These are phyloP conservation scores for Meloidogyne chitwoodi DNA, from an alignment of 1,140 invertebrate species.

Conservation along the genomic window DNA sequence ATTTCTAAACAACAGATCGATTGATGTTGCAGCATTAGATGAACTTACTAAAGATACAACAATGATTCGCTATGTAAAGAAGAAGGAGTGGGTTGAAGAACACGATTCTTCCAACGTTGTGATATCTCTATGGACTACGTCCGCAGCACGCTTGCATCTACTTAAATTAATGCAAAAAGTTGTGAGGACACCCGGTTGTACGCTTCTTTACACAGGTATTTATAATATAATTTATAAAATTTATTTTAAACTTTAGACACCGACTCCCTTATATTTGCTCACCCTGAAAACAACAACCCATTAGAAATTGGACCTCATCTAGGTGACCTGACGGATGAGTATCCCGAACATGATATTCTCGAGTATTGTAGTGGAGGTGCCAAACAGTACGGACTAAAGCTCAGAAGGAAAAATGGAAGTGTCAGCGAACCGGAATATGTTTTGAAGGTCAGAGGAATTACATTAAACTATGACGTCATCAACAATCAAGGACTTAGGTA, in stretches of 20 bases:
- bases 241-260: background rate
- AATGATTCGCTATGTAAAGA: background rate
- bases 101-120: background rate
- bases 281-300: background rate
- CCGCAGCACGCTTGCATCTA: background rate
- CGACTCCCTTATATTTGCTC: background rate
- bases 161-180: constrained; percentile 6
- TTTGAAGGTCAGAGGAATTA: background rate
- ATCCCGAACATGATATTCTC: background rate
- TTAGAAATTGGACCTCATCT: background rate
- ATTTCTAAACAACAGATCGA: background rate
- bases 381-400: background rate
- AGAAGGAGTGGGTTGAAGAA: constrained; percentile 2
- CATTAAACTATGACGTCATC: background rate
- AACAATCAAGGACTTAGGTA: background rate
- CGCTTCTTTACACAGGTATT: background rate
- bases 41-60: background rate
- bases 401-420: background rate
- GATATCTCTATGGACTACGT: constrained; percentile 3
- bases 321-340: background rate
- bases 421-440: background rate
- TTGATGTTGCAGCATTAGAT: background rate
- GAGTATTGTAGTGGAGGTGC: background rate
- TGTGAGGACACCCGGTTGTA: background rate
- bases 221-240: background rate